These are phyloP conservation scores for Meda fulgida DNA, from an alignment of 2,797 vertebrate genomes.

Conservation along the genomic window DNA sequence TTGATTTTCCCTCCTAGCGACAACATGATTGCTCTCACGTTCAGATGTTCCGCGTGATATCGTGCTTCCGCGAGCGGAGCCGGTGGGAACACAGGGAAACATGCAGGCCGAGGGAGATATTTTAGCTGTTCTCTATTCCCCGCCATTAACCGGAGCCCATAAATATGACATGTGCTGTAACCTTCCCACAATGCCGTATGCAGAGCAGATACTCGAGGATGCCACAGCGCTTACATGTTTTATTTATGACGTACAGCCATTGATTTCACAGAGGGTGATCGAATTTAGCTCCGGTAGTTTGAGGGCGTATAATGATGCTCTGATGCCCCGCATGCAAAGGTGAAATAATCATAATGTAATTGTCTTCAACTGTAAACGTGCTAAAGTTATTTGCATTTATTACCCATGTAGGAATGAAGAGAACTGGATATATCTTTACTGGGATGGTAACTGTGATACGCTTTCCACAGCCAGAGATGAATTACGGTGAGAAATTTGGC, in stretches of 20 bases:
- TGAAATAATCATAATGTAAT: not conserved
- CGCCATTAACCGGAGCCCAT: conserved; percentile 45
- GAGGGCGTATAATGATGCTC: conserved; percentile 10
- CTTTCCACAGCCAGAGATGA: not conserved
- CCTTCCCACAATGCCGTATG: conserved; percentile 49
- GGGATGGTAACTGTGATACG: not conserved
- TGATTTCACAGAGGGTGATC: not conserved
- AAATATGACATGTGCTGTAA: conserved; percentile 35
- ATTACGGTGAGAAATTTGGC: not conserved
- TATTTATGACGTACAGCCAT: conserved; percentile 31
- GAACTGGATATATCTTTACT: not conserved
- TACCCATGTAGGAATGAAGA: not conserved
- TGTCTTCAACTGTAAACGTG: conserved; percentile 10
- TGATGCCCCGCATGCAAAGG: conserved; percentile 9
- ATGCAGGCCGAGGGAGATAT: not conserved
- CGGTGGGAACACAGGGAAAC: not conserved
- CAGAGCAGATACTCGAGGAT: conserved; percentile 33
- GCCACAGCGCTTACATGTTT: conserved; percentile 20
- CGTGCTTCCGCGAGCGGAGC: not conserved
- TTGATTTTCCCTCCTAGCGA: conserved; percentile 18
- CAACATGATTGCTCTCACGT: conserved; percentile 17
- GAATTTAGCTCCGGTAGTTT: not conserved
- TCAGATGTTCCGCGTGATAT: conserved; percentile 7
- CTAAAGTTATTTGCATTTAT: not conserved
- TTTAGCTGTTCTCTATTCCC: conserved; percentile 33